Percentiles rank a stretch among this genome's conserved stretches.
Evolutionary conservation across 2,797 vertebrate species (phyloP).

Genomic region (Loris lydekkerianus): DNA sequence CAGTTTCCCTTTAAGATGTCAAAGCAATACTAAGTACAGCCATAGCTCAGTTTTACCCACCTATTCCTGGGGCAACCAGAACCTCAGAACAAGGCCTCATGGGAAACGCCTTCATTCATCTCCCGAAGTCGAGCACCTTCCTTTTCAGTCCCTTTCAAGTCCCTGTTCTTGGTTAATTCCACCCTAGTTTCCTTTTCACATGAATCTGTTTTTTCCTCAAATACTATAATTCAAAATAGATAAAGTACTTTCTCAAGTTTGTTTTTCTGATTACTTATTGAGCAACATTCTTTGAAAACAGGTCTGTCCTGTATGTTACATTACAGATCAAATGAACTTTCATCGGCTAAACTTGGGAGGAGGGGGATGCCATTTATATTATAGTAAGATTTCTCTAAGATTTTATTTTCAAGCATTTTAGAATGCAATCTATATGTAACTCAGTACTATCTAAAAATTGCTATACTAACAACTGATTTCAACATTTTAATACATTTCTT

Average conservation of each 20-base stretch:
- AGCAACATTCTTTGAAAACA: conserved; percentile 4
- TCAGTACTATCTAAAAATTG: neutral
- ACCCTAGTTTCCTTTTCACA: neutral
- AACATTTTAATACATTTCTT: conserved; percentile 19
- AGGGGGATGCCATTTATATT: neutral
- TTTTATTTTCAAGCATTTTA: conserved; percentile 11
- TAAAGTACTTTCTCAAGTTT: conserved; percentile 23
- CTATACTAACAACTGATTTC: neutral
- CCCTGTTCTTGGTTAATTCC: neutral
- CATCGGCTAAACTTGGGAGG: neutral
- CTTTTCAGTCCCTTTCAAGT: neutral
- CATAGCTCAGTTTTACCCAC: neutral
- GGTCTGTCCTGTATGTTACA: neutral
- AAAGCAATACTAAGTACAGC: neutral
- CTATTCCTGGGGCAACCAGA: neutral
- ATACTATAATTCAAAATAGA: neutral
- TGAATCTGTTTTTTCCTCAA: conserved; percentile 24
- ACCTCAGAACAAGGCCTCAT: neutral
- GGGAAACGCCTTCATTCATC: neutral
- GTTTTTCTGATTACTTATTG: conserved; percentile 24
- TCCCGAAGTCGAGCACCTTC: neutral
- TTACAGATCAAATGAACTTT: conserved; percentile 26
- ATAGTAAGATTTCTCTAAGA: neutral
- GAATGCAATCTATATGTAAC: conserved; percentile 28
- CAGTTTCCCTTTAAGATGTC: neutral